These are phyloP conservation scores for Cybosia mesomella DNA, from an alignment of 2,888 invertebrate genomes.

Conservation along the genomic window DNA sequence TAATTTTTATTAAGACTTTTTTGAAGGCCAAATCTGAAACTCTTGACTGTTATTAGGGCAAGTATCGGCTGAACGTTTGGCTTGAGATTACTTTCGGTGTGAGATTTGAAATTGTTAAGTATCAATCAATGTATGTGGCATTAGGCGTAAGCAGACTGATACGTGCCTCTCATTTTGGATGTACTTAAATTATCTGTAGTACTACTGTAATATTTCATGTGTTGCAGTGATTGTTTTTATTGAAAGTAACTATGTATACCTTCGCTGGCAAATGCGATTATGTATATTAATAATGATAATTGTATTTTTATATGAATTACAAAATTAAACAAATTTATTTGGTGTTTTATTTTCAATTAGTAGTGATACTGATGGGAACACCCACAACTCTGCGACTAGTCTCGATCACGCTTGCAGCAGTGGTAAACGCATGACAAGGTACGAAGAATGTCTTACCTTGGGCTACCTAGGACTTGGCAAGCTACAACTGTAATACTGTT, in stretches of 20 bases:
- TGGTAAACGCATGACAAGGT: no score
- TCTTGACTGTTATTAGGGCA: conserved; percentile 39
- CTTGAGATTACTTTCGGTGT: conserved; percentile 50
- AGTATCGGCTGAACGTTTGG: conserved; percentile 39
- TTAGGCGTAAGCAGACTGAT: conserved; percentile 65
- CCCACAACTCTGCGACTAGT: no score
- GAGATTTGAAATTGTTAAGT: conserved; percentile 49
- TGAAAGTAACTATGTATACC: conserved; percentile 71
- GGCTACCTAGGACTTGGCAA: no score
- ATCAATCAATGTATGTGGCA: conserved; percentile 46
- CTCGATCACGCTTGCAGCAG: no score
- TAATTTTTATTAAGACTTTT: conserved; percentile 44
- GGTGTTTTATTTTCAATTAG: conserved; percentile 59
- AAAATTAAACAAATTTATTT: conserved; percentile 59
- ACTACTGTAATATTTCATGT: conserved; percentile 65
- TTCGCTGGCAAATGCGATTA: conserved; percentile 77
- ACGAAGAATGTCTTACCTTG: no score
- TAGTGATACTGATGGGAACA: no score
- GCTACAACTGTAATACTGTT: no score
- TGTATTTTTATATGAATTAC: conserved; percentile 86
- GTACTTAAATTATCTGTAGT: conserved; percentile 78
- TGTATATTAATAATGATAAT: conserved; percentile 80
- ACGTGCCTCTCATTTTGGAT: conserved; percentile 67
- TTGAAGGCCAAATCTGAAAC: conserved; percentile 48
- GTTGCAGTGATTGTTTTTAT: conserved; percentile 71